These are phyloP conservation scores for Chaitophorus viminalis DNA, from an alignment of 2,888 invertebrate genomes.

Conservation along the genomic window DNA sequence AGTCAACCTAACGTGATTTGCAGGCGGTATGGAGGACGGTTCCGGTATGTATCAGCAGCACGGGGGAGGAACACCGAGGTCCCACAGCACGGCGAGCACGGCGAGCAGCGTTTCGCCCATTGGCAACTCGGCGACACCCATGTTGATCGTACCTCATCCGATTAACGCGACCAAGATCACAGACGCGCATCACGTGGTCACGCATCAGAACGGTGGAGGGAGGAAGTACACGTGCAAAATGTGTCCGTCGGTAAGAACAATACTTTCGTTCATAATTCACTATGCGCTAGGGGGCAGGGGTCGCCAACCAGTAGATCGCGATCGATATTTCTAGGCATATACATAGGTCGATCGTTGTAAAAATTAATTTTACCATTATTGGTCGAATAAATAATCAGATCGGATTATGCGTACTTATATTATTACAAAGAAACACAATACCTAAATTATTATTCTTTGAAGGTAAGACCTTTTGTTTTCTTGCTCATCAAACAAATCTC, in stretches of 20 bases:
- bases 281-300: not conserved
- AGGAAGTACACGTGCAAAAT: conserved; percentile 96
- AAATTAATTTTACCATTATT: too few species aligned
- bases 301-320: too few species aligned
- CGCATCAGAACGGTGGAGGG: conserved; percentile 66
- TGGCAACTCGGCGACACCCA: conserved; percentile 74
- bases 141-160: conserved; percentile 90
- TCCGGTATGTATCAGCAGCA: conserved; percentile 57
- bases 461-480: too few species aligned
- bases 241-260: conserved; percentile 92
- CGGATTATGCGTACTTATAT: too few species aligned
- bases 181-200: conserved; percentile 67
- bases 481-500: too few species aligned
- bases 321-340: too few species aligned
- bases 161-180: conserved; percentile 69
- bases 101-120: conserved; percentile 71
- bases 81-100: conserved; percentile 65
- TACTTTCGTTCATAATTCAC: not conserved
- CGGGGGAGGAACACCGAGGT: conserved; percentile 64
- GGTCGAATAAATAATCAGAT: too few species aligned
- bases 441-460: too few species aligned
- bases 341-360: too few species aligned
- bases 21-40: conserved; percentile 56
- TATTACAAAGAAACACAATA: too few species aligned
- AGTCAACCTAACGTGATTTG: not conserved